These are phyloP conservation scores for Epinotia brunnichana DNA, from an alignment of 2,888 invertebrate species.

Conservation along the genomic window DNA sequence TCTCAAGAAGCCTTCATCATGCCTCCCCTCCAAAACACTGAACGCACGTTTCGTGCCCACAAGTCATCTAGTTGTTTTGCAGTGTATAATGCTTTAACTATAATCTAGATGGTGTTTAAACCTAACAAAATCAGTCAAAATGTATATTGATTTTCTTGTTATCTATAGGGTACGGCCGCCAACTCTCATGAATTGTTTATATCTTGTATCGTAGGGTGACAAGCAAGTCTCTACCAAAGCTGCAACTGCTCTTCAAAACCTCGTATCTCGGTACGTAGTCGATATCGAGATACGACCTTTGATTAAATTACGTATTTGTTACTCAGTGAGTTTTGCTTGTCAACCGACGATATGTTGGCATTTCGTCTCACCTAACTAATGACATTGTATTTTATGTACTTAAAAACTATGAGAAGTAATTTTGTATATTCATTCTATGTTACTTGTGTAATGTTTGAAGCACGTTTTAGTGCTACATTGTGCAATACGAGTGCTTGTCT, in stretches of 20 bases:
- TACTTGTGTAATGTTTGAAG: constrained; percentile 45
- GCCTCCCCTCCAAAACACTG: constrained; percentile 38
- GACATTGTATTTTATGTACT: constrained; percentile 30
- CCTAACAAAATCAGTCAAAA: constrained; percentile 31
- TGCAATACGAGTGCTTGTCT: constrained; percentile 43
- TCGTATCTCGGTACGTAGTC: too few relatives aligned
- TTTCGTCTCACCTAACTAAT: constrained; percentile 27
- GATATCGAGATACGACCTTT: too few relatives aligned
- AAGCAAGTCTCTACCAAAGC: too few relatives aligned
- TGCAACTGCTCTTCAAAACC: too few relatives aligned
- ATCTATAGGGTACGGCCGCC: background rate
- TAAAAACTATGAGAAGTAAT: constrained; percentile 10
- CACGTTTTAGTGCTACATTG: constrained; percentile 55
- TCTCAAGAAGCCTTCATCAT: constrained; percentile 57
- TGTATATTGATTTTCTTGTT: constrained; percentile 16
- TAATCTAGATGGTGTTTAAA: constrained; percentile 36
- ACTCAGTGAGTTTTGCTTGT: too few relatives aligned
- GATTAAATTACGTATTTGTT: too few relatives aligned
- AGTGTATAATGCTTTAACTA: constrained; percentile 32
- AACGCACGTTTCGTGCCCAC: constrained; percentile 23
- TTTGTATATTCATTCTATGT: constrained; percentile 38
- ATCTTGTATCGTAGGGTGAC: too few relatives aligned
- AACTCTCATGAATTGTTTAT: background rate
- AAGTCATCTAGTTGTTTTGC: constrained; percentile 43
- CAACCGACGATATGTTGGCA: constrained; percentile 24